Conservation (phyloP, 1,140 invertebrate genomes). For the Stegodyphus dumicola region DNA sequence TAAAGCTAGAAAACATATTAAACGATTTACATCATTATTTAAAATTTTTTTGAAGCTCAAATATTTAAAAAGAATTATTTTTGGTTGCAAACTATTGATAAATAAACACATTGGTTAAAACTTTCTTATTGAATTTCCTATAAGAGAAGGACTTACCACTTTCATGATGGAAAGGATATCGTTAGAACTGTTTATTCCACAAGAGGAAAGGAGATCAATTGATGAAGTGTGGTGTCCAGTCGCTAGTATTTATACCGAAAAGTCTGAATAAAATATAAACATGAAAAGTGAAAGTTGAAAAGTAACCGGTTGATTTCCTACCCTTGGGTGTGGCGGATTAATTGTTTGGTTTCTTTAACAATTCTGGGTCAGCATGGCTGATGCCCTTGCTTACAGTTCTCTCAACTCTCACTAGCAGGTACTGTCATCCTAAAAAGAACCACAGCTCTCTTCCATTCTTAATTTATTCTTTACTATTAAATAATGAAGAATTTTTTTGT, state of each 20-base stretch:
- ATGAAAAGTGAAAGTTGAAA: background rate
- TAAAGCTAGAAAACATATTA: background rate
- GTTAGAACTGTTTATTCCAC: background rate
- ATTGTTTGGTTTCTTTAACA: background rate
- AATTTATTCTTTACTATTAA: background rate
- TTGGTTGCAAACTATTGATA: no score
- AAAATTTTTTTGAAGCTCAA: no score
- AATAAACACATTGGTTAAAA: background rate
- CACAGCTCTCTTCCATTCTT: background rate
- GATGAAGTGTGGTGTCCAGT: background rate
- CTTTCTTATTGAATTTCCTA: background rate
- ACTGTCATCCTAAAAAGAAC: background rate
- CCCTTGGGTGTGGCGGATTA: background rate
- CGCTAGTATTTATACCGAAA: background rate
- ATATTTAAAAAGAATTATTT: no score
- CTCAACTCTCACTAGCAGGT: background rate
- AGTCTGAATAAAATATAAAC: background rate
- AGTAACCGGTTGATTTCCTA: background rate
- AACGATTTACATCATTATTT: background rate
- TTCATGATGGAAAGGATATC: slow-evolving; percentile 10
- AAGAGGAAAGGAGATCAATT: background rate
- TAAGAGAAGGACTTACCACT: slow-evolving; percentile 20
- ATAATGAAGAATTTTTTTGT: background rate
- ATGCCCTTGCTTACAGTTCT: background rate
- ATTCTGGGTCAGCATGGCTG: background rate